Conservation (phyloP, 2,888 invertebrate species). For the Anorthoa munda region DNA sequence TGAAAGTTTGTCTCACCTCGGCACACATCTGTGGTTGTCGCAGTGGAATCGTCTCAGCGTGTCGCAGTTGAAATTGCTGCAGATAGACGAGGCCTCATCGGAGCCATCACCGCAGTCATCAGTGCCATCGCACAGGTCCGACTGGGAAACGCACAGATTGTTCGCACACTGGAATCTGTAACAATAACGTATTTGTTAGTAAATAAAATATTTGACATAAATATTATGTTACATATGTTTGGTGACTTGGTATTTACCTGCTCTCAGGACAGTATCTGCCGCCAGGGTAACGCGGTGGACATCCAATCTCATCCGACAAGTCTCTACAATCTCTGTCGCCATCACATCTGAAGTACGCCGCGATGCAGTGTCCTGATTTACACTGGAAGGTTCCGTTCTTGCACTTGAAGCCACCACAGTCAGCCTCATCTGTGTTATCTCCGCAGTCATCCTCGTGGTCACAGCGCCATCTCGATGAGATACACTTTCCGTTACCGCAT, state of each 20-base stretch:
- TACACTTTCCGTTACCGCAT: slow-evolving; percentile 97
- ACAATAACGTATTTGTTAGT: neutral
- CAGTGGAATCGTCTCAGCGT: slow-evolving; percentile 97
- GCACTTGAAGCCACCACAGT: slow-evolving; percentile 96
- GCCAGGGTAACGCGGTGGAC: slow-evolving; percentile 96
- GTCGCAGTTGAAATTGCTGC: slow-evolving; percentile 96
- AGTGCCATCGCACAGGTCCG: slow-evolving; percentile 97
- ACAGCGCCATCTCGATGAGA: slow-evolving; percentile 98
- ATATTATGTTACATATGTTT: neutral
- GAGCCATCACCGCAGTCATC: slow-evolving; percentile 98
- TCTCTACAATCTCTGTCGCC: slow-evolving; percentile 97
- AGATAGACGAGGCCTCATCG: slow-evolving; percentile 95
- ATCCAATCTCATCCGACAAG: slow-evolving; percentile 97
- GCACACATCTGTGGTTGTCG: slow-evolving; percentile 96
- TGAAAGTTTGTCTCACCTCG: slow-evolving; percentile 82
- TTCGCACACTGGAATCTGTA: slow-evolving; percentile 97
- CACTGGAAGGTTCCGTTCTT: slow-evolving; percentile 98
- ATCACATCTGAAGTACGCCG: slow-evolving; percentile 96
- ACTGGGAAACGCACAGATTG: slow-evolving; percentile 97
- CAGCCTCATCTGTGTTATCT: slow-evolving; percentile 97
- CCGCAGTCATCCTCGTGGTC: slow-evolving; percentile 99
- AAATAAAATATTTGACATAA: neutral
- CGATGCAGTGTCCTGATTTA: slow-evolving; percentile 97
- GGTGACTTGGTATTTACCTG: slow-evolving; percentile 73
- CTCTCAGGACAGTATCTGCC: slow-evolving; percentile 97